A percentile compares a stretch with the other conserved stretches of the same genome.
Evolutionary conservation across 1,140 invertebrate species (phyloP).

Genomic region (Stegodyphus mimosarum): DNA sequence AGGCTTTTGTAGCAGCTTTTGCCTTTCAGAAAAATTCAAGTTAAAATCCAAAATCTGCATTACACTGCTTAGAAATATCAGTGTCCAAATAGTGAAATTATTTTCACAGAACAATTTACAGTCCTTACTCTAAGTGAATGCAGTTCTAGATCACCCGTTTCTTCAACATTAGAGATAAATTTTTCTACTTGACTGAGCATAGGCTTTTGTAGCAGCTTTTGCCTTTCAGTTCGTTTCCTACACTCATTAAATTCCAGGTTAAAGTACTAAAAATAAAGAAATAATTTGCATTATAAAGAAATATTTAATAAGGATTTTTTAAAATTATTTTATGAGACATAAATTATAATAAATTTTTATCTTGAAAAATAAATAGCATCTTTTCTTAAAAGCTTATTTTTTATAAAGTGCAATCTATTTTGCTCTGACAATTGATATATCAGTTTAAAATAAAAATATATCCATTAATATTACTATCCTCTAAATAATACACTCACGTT

Average conservation of each 20-base stretch:
- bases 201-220: constrained; percentile 18
- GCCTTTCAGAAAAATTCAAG: too few relatives aligned
- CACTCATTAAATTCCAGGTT: constrained; percentile 14
- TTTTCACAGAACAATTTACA: too few relatives aligned
- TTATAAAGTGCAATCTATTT: neutral
- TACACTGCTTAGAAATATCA: too few relatives aligned
- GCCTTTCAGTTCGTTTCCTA: neutral
- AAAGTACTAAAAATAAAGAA: constrained; percentile 20
- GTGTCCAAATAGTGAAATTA: too few relatives aligned
- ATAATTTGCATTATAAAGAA: neutral
- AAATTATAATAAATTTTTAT: too few relatives aligned
- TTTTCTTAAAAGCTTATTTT: neutral
- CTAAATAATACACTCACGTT: too few relatives aligned
- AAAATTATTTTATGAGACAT: too few relatives aligned
- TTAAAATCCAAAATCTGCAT: too few relatives aligned
- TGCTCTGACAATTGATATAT: neutral
- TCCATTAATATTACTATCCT: neutral
- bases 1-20: constrained; percentile 18
- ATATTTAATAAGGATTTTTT: neutral
- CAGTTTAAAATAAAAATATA: neutral
- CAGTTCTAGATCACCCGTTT: constrained; percentile 32
- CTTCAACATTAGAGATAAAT: constrained; percentile 18
- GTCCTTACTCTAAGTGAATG: neutral
- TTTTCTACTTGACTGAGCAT: constrained; percentile 17
- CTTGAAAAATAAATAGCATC: neutral